These are phyloP conservation scores for Sapayoa aenigma DNA, from an alignment of 2,113 vertebrate species.

Conservation along the genomic window DNA sequence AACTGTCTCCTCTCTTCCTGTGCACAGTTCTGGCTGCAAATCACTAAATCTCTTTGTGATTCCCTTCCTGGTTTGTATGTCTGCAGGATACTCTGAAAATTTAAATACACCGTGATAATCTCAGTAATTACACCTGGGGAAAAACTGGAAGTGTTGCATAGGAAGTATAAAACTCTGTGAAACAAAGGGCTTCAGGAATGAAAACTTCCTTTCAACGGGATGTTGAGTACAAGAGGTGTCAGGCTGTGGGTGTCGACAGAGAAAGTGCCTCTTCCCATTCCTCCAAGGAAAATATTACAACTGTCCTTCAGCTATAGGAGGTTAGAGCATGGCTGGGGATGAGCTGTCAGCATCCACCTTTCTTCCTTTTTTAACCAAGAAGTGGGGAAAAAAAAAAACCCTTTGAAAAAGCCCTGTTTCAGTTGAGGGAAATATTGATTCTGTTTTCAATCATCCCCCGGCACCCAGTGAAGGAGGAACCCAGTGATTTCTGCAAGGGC, in stretches of 20 bases:
- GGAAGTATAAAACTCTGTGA: neutral
- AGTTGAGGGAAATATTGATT: neutral
- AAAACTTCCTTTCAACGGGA: neutral
- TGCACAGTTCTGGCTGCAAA: neutral
- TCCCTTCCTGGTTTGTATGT: neutral
- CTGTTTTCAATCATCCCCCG: neutral
- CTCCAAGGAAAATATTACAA: neutral
- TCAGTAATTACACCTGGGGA: neutral
- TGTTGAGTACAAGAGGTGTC: neutral
- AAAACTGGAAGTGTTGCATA: neutral
- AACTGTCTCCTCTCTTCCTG: neutral
- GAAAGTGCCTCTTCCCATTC: neutral
- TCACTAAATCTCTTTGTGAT: neutral
- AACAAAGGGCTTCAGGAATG: neutral
- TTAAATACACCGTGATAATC: neutral
- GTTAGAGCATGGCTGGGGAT: neutral
- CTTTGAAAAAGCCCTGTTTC: neutral
- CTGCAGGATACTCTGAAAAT: neutral
- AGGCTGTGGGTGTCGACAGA: neutral
- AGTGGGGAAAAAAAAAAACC: neutral
- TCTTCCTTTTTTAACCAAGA: neutral
- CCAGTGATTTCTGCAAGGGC: neutral
- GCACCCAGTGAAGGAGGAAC: neutral
- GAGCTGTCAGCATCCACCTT: neutral
- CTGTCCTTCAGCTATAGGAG: neutral